phyloP scores from a whole-genome alignment of 2,113 vertebrate genomes.

The Brachyhypopomus gauderio region DNA sequence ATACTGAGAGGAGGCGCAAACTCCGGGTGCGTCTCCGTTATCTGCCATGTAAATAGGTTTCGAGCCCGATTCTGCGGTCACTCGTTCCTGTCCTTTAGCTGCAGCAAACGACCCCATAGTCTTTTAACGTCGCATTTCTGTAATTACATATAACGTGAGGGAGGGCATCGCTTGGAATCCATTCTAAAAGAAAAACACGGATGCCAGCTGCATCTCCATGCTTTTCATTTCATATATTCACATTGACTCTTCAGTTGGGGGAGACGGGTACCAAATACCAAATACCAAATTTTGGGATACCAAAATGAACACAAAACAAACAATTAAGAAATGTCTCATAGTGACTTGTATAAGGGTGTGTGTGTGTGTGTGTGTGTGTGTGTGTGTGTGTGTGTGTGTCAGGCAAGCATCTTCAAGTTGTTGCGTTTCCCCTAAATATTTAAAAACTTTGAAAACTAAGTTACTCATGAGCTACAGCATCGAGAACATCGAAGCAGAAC shows the following conservation, averaged over 20 bases:
- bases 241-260: background rate
- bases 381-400: no score
- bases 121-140: constrained; percentile 9
- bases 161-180: background rate
- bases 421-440: background rate
- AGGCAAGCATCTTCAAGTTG: background rate
- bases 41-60: background rate
- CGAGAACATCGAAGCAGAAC: background rate
- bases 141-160: constrained; percentile 19
- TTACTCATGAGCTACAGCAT: background rate
- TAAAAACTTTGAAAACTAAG: background rate
- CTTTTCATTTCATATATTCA: constrained; percentile 5
- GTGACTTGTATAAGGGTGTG: background rate
- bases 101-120: background rate
- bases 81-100: background rate
- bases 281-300: no score
- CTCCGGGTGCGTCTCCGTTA: background rate
- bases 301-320: background rate
- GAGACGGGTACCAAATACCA: no score
- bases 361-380: no score
- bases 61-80: background rate
- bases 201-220: no score
- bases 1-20: no score
- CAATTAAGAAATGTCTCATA: background rate
- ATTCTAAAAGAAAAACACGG: background rate